Conservation (phyloP, 2,113 vertebrate genomes). For the Protobothrops mucrosquamatus region DNA sequence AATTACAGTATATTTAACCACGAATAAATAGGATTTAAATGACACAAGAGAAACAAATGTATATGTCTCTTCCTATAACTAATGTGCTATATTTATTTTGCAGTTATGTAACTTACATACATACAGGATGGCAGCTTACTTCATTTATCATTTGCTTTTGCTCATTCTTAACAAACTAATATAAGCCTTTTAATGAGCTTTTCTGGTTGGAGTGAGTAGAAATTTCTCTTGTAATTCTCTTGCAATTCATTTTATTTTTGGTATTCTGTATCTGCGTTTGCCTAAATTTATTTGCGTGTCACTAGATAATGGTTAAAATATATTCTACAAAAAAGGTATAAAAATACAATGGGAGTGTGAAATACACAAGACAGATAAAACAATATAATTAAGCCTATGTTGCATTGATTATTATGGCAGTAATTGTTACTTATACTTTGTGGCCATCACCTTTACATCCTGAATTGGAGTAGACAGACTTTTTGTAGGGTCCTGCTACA, state of each 20-base stretch:
- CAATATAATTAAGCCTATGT: neutral
- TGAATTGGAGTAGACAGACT: neutral
- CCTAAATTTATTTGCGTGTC: too few relatives aligned
- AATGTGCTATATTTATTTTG: constrained; percentile 47
- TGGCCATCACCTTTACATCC: neutral
- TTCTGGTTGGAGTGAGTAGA: neutral
- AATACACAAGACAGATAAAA: neutral
- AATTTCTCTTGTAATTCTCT: neutral
- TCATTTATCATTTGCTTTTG: constrained; percentile 52
- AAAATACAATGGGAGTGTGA: neutral
- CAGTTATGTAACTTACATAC: constrained; percentile 53
- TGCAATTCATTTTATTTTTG: neutral
- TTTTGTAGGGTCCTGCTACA: neutral
- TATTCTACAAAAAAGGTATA: neutral
- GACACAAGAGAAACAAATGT: constrained; percentile 60
- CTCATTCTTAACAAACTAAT: neutral
- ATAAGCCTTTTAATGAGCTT: neutral
- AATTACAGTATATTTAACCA: constrained; percentile 61
- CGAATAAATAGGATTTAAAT: constrained; percentile 60
- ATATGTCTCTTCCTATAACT: constrained; percentile 52
- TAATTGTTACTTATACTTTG: neutral
- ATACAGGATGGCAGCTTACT: constrained; percentile 51
- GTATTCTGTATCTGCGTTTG: neutral
- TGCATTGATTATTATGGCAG: neutral
- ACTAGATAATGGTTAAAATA: neutral